phyloP scores from a whole-genome alignment of 53 echinoderm and acorn worm species.

The Hippasteria phrygiana region DNA sequence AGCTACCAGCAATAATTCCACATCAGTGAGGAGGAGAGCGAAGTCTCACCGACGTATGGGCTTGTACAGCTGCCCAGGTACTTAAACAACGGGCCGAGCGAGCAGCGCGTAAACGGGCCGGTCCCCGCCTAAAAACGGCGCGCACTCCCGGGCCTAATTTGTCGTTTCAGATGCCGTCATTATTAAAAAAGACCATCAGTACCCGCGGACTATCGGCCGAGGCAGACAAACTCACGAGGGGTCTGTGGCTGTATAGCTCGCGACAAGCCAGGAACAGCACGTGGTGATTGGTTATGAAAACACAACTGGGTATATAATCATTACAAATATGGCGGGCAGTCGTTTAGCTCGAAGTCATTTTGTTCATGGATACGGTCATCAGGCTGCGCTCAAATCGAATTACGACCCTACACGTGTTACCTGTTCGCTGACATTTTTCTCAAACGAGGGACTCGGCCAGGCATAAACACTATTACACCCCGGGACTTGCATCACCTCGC shows the following conservation, averaged over 20 bases:
- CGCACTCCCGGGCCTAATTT: slow-evolving; percentile 40
- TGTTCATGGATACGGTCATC: slow-evolving; percentile 64
- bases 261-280: background rate
- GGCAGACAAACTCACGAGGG: background rate
- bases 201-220: background rate
- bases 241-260: background rate
- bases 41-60: slow-evolving; percentile 39
- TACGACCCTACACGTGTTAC: slow-evolving; percentile 55
- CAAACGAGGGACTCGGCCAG: slow-evolving; percentile 13
- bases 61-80: slow-evolving; percentile 63
- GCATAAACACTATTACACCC: background rate
- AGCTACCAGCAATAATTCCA: slow-evolving; percentile 24
- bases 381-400: slow-evolving; percentile 41
- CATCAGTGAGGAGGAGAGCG: background rate
- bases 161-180: slow-evolving; percentile 64
- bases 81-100: slow-evolving; percentile 44
- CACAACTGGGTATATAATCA: slow-evolving; percentile 57
- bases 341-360: slow-evolving; percentile 56
- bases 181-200: slow-evolving; percentile 38
- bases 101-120: background rate
- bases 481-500: background rate
- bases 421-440: slow-evolving; percentile 51
- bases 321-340: slow-evolving; percentile 54
- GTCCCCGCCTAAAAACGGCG: slow-evolving; percentile 13
- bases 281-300: slow-evolving; percentile 27